These are phyloP conservation scores for Melanogrammus aeglefinus DNA, from an alignment of 2,797 vertebrate species.

Conservation along the genomic window DNA sequence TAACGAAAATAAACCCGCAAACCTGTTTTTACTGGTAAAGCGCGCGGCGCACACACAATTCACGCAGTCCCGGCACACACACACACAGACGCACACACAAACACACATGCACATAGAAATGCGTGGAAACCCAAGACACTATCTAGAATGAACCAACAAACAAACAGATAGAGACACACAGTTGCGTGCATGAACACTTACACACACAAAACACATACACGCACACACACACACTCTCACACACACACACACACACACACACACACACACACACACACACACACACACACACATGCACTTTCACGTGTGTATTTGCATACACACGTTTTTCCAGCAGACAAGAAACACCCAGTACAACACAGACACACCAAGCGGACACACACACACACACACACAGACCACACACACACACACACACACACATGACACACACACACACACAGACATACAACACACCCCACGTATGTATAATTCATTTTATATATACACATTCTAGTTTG, in stretches of 20 bases:
- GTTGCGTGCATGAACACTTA: not conserved
- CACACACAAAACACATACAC: not conserved
- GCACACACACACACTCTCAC: not conserved
- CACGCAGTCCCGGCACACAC: not conserved
- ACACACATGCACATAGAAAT: not conserved
- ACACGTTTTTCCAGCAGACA: not conserved
- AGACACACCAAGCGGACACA: not conserved
- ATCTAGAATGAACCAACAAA: not conserved
- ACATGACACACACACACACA: not conserved
- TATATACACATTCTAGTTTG: not conserved
- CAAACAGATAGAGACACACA: not conserved
- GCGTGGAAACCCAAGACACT: no score
- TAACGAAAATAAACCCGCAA: conserved; percentile 71
- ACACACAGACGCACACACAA: conserved; percentile 2
- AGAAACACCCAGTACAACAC: no score
- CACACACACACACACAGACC: not conserved
- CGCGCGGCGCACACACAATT: conserved; percentile 18
- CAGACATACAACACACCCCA: not conserved
- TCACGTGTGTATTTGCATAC: not conserved
- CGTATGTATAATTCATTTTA: not conserved
- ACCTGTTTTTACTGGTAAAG: conserved; percentile 69
- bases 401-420: no score
- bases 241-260: not conserved
- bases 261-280: not conserved
- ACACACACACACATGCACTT: no score